Evolutionary conservation across 2,888 invertebrate species (phyloP), one percentile per base, ranked within the genome.

Genomic region (Vesta saturnalis): DNA sequence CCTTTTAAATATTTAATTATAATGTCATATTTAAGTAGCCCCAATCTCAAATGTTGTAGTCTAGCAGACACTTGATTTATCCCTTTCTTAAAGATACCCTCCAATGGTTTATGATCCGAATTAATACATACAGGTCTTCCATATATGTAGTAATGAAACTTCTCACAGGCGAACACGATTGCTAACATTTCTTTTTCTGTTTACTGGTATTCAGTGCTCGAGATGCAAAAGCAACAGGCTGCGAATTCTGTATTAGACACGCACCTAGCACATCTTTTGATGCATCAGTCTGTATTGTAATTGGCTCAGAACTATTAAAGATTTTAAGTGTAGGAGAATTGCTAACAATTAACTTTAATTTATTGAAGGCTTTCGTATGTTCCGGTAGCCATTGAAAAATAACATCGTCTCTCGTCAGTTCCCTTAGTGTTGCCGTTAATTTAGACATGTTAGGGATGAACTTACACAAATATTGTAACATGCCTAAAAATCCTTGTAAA

Each of bases 221-320:
- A 19, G 80, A 79, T 5, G 78, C 80, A 70, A 77, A 80, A 10
- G 75, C 77, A 6, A 81, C 72, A 1, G 80, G 79, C 47, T 78
- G 73, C n/a, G 72, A 73, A 16, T 81, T 74, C 70, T 80, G 80
- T 5, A 81, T 55, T 5, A 80, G 62, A 3, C 77, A 77, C 14
- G 77, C 74, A 6, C 79, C 81, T n/a, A 80, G 56, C 10, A 22
- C 67, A 22, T 47, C 39, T 21, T 62, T 47, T 18, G 58, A 63
- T 1, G 57, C 57, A 63, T 67, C 62, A 21, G 30, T 19, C 18
- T 56, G 55, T 18, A 67, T 43, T 54, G n/a, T 39, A 12, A 56
- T 60, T 60, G 14, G 15, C 15, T 43, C 14, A 2, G 12, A n/a
- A 43, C 12, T 14, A 43, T 43, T 43, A 43, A n/a, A 47, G 16